Percentiles rank a stretch among this genome's conserved stretches.
Evolutionary conservation across 2,888 invertebrate genomes (phyloP).

Genomic region (Tromatobia lineatoria): DNA sequence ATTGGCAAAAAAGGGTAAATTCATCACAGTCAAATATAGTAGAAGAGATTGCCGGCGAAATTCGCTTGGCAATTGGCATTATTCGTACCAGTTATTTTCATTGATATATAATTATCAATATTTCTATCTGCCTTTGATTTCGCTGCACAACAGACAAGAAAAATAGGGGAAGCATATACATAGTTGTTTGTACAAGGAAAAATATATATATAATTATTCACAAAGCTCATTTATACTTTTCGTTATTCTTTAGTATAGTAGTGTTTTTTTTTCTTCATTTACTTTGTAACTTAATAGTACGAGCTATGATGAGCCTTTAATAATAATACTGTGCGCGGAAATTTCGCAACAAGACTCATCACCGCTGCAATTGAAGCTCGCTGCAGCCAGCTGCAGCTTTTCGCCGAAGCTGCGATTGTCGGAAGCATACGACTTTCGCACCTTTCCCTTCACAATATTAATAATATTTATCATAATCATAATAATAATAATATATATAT

Average conservation of each 20-base stretch:
- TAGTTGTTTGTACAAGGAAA: conserved; percentile 16
- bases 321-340: conserved; percentile 16
- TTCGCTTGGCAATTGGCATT: conserved; percentile 27
- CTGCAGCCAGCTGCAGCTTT: conserved; percentile 11
- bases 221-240: conserved; percentile 16
- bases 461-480: neutral
- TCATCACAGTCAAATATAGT: conserved; percentile 63
- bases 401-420: conserved; percentile 19
- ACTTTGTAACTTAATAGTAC: conserved; percentile 2
- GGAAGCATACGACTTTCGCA: conserved; percentile 22
- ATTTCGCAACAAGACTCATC: conserved; percentile 1
- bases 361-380: neutral
- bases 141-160: neutral
- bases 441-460: conserved; percentile 6
- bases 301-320: conserved; percentile 10
- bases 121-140: neutral
- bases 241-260: conserved; percentile 1
- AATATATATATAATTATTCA: conserved; percentile 3
- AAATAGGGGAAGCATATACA: conserved; percentile 12
- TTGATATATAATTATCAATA: neutral
- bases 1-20: conserved; percentile 27
- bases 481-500: conserved; percentile 5
- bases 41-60: conserved; percentile 21
- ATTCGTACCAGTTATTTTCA: conserved; percentile 11
- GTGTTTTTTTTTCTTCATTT: neutral